Base-by-base conservation (phyloP, 2,113 vertebrate species). In the Eonycteris spelaea region DNA sequence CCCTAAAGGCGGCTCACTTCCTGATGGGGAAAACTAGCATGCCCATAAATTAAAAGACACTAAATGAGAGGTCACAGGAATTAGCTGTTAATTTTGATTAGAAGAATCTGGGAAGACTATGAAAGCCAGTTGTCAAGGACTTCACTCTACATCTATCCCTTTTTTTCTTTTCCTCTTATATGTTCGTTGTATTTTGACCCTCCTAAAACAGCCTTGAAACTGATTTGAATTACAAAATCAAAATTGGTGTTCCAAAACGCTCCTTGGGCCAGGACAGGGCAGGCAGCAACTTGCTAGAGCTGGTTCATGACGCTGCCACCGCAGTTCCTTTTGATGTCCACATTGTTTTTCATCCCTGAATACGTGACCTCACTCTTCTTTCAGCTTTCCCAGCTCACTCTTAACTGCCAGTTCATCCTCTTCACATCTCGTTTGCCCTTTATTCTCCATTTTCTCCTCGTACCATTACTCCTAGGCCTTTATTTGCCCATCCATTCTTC, bases 141-240 rank as follows among this genome's bases (percentile, higher is more conserved):
- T 89, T 91, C 70, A 70, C 63, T 59, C 26, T 73, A 5, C 12
- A 15, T n/a, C 28, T 11, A 10, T 55, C 12, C n/a, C 45, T 85
- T 68, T 65, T 68, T 68, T 73, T 59, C 35, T 68, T 68, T 2
- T 73, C 71, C 48, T 82, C 59, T 26, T 51, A 21, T 5, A 63
- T 55, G 33, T 43, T 30, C 4, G 2, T 84, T 61, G 5, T 87
- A 48, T 80, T 90, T 96, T 91, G 22, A 67, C 26, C 2, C 2
- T 85, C 21, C 48, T 67, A 43, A 91, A 92, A 83, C 15, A 65
- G 22, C 30, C 45, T 88, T 84, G 18, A 51, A 93, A 74, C 79
- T 33, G 38, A 38, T 43, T 86, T 33, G 38, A 90, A 91, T 80
- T 89, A 92, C 59, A 43, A 95, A 95, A 93, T 65, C 78, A 86